phyloP scores from a whole-genome alignment of 2,113 vertebrate genomes.

The Gnathonemus longibarbis region DNA sequence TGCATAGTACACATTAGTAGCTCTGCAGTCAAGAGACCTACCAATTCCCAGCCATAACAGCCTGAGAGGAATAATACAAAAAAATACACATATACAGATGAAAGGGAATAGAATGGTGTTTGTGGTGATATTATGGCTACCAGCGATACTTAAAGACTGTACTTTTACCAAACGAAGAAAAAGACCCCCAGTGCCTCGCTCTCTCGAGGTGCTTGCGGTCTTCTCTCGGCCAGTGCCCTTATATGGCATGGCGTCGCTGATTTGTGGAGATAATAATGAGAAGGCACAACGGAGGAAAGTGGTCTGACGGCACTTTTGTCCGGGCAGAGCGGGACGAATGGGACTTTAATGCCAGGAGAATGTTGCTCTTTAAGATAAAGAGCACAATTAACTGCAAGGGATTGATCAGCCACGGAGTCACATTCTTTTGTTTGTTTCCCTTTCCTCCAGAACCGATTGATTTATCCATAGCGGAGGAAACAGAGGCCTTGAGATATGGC shows the following conservation, averaged over 20 bases:
- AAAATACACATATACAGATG: not conserved
- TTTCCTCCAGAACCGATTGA: conserved; percentile 30
- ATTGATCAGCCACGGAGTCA: conserved; percentile 37
- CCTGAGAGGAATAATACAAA: not conserved
- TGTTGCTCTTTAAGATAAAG: conserved; percentile 37
- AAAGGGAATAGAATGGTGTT: not conserved
- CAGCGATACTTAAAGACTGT: not conserved
- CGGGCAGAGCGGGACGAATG: conserved; percentile 1
- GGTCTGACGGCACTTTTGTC: conserved; percentile 17
- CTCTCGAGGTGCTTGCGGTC: not conserved
- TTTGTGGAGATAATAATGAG: conserved; percentile 18
- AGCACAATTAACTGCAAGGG: conserved; percentile 45
- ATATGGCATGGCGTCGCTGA: not conserved
- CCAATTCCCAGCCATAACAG: not conserved
- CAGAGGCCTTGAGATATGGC: conserved; percentile 29
- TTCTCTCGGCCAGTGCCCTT: not conserved
- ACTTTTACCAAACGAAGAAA: not conserved
- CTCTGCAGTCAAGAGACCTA: not conserved
- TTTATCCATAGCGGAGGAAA: conserved; percentile 31
- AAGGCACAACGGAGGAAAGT: not conserved
- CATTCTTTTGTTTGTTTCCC: conserved; percentile 20
- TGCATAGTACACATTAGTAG: not conserved
- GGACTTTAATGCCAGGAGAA: conserved; percentile 28
- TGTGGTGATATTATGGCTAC: not conserved
- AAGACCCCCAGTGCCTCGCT: not conserved